phyloP scores from a whole-genome alignment of 2,888 invertebrate genomes.

The Smittia sp. region DNA sequence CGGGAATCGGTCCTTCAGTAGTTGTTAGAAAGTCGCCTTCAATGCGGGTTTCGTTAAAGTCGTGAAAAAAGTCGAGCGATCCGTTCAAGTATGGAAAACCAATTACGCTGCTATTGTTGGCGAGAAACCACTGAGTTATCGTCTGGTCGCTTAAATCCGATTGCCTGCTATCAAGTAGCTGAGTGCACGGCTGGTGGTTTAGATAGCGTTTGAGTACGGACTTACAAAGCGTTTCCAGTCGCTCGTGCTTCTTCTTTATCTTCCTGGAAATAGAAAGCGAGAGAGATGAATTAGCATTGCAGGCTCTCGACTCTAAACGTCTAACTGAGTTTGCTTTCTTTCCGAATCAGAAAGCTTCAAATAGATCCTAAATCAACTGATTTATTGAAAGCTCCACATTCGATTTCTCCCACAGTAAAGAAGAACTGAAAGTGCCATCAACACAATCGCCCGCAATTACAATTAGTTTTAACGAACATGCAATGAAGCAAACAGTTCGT shows the following conservation, averaged over 20 bases:
- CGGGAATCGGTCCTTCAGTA: conserved; percentile 54
- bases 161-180: conserved; percentile 11
- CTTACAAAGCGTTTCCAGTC: conserved; percentile 27
- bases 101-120: conserved; percentile 27
- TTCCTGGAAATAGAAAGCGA: conserved; percentile 27
- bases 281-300: background rate
- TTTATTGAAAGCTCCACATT: background rate
- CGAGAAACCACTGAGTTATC: conserved; percentile 14
- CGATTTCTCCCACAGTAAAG: background rate
- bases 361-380: background rate
- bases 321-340: too few species aligned
- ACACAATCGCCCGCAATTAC: conserved; percentile 33
- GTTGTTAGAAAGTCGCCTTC: background rate
- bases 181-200: conserved; percentile 36
- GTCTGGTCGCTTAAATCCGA: background rate
- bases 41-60: background rate
- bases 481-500: conserved; percentile 33
- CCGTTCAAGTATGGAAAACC: conserved; percentile 37
- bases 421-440: background rate
- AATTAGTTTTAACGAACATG: conserved; percentile 39
- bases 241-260: conserved; percentile 34
- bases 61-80: background rate
- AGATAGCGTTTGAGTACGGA: conserved; percentile 10
- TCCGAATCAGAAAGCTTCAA: too few species aligned
- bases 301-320: too few species aligned